Base-by-base conservation (phyloP, 92 coral and sea anemone genomes). In the Porites lobata region DNA sequence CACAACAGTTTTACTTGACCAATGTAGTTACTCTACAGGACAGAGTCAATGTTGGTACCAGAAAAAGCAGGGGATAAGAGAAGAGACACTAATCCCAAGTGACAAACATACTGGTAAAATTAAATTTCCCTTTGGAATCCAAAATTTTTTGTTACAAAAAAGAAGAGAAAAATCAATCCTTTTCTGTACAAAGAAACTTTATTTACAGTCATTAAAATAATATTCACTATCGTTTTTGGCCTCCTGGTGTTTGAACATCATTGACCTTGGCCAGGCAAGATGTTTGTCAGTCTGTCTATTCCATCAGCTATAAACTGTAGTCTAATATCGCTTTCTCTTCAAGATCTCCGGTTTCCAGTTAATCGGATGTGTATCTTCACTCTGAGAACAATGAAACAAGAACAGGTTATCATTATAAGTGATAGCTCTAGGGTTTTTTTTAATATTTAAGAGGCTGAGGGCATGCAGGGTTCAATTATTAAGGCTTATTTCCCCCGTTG, bases 351-450 rank as follows among this genome's bases (percentile, higher is more conserved):
- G 99, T 84, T 94, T 96, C 98, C 98, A 96, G 90, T 92, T 96
- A 24, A 96, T 92, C 17, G 99, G 99, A 77, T 96, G 98, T n/a
- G 97, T 93, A 85, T 96, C 99, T 89, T 96, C 99, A 72, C 94
- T 91, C 99, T 96, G 90, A 13, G 32, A 75, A 57, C 80, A 74
- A 50, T 52, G 7, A 71, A 88, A n/a, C 0, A 38, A 38, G 6
- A 4, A 4, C 0, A 0, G 47, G 47, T 38, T 38, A 7, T 38
- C 47, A 38, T 38, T 38, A 38, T 4, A 38, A 38, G 0, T 38
- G 47, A 4, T 4, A 2, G 47, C 22, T 21, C 22, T 21, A 38
- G 47, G 47, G 7, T 0, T 38, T 38, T 38, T 29, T 29, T 0
- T 29, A 29, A 29, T 38, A 38, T 38, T 38, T 38, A 38, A 38